Percentiles rank a stretch among this genome's conserved stretches.
Evolutionary conservation across 2,113 vertebrate genomes (phyloP).

Genomic region (Anas platyrhynchos): DNA sequence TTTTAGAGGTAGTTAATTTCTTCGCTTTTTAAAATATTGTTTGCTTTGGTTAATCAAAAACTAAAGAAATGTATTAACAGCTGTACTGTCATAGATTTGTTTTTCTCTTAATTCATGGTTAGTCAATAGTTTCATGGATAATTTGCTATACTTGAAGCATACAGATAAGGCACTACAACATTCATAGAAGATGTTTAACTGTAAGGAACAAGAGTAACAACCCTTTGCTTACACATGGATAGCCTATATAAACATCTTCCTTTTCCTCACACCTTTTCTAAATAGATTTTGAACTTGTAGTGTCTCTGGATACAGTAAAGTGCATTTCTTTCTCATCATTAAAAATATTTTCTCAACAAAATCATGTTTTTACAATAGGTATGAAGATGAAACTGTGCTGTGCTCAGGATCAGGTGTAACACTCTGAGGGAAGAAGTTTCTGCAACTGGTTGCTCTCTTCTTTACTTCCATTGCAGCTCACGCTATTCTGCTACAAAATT

Average conservation of each 20-base stretch:
- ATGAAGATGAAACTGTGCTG: not conserved
- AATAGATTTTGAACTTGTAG: not conserved
- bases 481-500: not conserved
- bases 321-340: not conserved
- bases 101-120: constrained; percentile 21
- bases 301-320: not conserved
- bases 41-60: constrained; percentile 5
- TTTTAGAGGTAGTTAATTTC: constrained; percentile 9
- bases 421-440: not conserved
- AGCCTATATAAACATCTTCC: not conserved
- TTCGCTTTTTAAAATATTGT: not conserved
- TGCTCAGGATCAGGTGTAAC: not conserved
- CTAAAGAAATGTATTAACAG: constrained; percentile 21
- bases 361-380: not conserved
- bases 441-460: not conserved
- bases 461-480: not conserved
- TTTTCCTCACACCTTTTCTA: not conserved
- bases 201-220: not conserved
- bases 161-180: not conserved
- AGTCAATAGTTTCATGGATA: not conserved
- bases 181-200: not conserved
- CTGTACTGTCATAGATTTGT: not conserved
- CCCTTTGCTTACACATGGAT: not conserved
- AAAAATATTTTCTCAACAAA: not conserved
- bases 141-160: not conserved